phyloP scores from a whole-genome alignment of 2,113 vertebrate species.

The Platycercus adscitus region DNA sequence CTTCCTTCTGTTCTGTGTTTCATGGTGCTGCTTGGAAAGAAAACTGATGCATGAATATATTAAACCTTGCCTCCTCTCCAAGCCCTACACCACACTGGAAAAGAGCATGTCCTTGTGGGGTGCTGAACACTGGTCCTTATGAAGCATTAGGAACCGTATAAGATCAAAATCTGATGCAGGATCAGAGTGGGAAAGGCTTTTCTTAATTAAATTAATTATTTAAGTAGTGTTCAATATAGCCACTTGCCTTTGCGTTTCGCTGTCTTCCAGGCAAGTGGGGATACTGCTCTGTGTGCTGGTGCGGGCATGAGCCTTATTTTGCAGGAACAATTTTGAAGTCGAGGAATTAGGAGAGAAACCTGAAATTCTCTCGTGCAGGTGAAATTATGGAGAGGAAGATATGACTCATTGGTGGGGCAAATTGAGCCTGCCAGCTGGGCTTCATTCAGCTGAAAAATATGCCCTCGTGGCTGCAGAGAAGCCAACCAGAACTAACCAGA shows the following conservation, averaged over 20 bases:
- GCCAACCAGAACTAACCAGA: slow-evolving; percentile 64
- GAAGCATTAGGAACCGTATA: background rate
- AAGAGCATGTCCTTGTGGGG: background rate
- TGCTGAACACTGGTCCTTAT: background rate
- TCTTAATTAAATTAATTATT: background rate
- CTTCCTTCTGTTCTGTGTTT: slow-evolving; percentile 50
- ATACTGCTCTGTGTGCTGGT: background rate
- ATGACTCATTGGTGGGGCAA: slow-evolving; percentile 64
- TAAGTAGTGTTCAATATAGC: background rate
- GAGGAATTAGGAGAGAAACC: slow-evolving; percentile 16
- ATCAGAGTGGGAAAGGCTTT: background rate
- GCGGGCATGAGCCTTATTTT: background rate
- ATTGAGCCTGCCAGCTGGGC: slow-evolving; percentile 62
- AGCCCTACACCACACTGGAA: background rate
- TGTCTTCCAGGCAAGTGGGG: background rate
- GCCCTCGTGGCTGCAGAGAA: slow-evolving; percentile 51
- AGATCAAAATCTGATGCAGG: background rate
- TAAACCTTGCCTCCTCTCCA: background rate
- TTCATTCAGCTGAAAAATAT: slow-evolving; percentile 68
- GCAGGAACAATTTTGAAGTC: background rate
- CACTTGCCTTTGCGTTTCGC: background rate
- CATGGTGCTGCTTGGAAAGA: background rate
- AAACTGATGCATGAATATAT: background rate
- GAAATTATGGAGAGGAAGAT: slow-evolving; percentile 35
- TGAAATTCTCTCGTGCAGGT: slow-evolving; percentile 34